phyloP scores from a whole-genome alignment of 2,113 vertebrate species.

The Paramisgurnus dabryanus region DNA sequence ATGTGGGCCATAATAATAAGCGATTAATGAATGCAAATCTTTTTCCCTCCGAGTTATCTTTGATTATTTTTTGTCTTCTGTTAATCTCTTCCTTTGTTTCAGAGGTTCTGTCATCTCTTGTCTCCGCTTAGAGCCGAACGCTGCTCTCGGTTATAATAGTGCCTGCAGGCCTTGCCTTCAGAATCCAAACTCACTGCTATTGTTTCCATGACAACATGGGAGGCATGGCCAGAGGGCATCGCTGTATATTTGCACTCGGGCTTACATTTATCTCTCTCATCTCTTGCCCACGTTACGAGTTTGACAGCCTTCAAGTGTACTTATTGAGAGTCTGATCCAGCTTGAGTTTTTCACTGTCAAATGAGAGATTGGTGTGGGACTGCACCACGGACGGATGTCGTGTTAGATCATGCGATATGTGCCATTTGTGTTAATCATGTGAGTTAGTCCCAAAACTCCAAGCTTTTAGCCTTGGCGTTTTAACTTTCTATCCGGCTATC shows the following conservation, averaged over 20 bases:
- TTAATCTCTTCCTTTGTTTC: conserved; percentile 40
- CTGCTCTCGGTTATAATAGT: neutral
- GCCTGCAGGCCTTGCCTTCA: conserved; percentile 38
- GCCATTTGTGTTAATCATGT: conserved; percentile 9
- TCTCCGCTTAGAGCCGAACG: neutral
- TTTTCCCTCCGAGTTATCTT: neutral
- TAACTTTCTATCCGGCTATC: neutral
- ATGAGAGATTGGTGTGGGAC: conserved; percentile 10
- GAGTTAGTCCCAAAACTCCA: neutral
- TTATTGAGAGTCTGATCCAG: conserved; percentile 5
- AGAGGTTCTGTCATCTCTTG: neutral
- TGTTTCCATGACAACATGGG: conserved; percentile 54
- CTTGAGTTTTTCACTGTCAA: neutral
- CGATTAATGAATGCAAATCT: neutral
- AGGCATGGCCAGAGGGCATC: conserved; percentile 44
- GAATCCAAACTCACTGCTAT: conserved; percentile 17
- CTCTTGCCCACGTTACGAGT: neutral
- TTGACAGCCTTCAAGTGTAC: conserved; percentile 17
- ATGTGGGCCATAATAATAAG: neutral
- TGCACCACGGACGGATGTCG: neutral
- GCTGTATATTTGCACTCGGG: conserved; percentile 9
- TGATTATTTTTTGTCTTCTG: neutral
- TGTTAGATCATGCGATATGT: neutral
- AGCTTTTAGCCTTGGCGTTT: conserved; percentile 24
- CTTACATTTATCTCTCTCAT: conserved; percentile 21